These are phyloP conservation scores for Nudaria mundana DNA, from an alignment of 2,888 invertebrate species.

Conservation along the genomic window DNA sequence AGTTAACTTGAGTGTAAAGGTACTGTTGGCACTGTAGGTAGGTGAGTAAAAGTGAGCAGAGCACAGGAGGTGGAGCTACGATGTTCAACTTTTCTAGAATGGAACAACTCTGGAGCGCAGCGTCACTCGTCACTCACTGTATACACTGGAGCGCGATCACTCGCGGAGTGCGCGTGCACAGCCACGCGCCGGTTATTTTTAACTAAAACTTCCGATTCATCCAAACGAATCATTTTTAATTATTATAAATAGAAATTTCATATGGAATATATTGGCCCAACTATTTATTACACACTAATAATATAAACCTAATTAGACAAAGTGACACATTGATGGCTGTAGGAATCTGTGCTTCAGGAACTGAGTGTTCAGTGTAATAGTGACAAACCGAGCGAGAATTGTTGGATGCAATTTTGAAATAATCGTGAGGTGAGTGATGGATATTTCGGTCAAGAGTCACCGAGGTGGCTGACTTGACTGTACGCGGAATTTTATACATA, in stretches of 20 bases:
- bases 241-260: conserved; percentile 37
- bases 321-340: conserved; percentile 3
- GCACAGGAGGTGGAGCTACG: no score
- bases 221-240: conserved; percentile 40
- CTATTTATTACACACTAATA: not conserved
- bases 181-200: conserved; percentile 52
- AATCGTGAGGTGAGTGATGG: conserved; percentile 24
- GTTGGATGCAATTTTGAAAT: conserved; percentile 23
- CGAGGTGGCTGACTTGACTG: conserved; percentile 21
- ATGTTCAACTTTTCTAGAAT: no score
- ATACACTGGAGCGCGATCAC: conserved; percentile 14
- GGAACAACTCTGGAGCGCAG: not conserved
- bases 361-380: conserved; percentile 4
- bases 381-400: conserved; percentile 22
- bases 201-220: conserved; percentile 48
- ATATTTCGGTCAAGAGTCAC: conserved; percentile 24
- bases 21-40: no score
- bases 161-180: conserved; percentile 36
- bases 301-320: not conserved
- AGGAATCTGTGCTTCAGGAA: conserved; percentile 7
- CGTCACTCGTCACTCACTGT: no score
- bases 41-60: no score
- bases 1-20: no score
- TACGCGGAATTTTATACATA: conserved; percentile 6
- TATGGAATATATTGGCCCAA: conserved; percentile 10